Percentiles rank a stretch among this genome's conserved stretches.
phyloP scores from a whole-genome alignment of 2,113 vertebrate species.

The Anoura caudifer region DNA sequence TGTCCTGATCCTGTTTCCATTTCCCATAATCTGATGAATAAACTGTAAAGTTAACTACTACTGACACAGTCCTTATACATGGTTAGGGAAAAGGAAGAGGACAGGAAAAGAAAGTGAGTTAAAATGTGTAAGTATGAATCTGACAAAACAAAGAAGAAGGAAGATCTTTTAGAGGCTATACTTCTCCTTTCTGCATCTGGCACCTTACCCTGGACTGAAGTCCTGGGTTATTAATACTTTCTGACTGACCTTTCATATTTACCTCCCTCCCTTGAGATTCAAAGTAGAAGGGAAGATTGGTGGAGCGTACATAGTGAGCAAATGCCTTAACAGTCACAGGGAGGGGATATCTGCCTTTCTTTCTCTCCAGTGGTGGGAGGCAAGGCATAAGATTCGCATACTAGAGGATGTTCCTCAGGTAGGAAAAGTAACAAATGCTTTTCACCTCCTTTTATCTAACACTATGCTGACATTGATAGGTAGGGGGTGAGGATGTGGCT shows the following conservation, averaged over 20 bases:
- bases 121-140: not conserved
- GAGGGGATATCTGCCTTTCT: not conserved
- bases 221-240: not conserved
- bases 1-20: not conserved
- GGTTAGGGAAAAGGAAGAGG: not conserved
- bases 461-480: not conserved
- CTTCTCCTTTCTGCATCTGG: not conserved
- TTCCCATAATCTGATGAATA: not conserved
- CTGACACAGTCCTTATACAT: not conserved
- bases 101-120: not conserved
- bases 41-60: not conserved
- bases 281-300: not conserved
- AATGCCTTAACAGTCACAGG: not conserved
- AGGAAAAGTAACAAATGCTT: not conserved
- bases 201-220: not conserved
- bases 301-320: not conserved
- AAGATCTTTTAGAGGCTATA: not conserved
- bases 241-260: not conserved
- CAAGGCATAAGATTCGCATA: not conserved
- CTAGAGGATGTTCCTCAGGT: not conserved
- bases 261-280: not conserved
- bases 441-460: not conserved
- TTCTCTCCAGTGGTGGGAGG: not conserved
- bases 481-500: not conserved
- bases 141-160: not conserved